These are phyloP conservation scores for Xenopus tropicalis DNA, from an alignment of 2,113 vertebrate species.

Conservation along the genomic window DNA sequence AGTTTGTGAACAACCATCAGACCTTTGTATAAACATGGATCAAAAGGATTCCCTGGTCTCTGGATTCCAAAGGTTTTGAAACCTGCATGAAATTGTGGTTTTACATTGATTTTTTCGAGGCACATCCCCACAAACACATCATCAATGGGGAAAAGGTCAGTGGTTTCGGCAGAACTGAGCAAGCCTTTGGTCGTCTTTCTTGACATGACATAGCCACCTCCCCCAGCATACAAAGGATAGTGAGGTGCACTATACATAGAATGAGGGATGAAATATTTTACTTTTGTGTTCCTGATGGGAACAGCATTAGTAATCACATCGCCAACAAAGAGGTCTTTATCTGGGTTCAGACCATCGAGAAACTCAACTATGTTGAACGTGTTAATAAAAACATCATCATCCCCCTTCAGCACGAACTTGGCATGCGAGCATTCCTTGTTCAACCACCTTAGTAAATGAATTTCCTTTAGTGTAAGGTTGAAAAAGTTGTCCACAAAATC, in stretches of 20 bases:
- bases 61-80: constrained; percentile 73
- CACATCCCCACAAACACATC: constrained; percentile 77
- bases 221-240: constrained; percentile 69
- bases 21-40: constrained; percentile 67
- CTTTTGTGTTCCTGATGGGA: constrained; percentile 65
- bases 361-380: constrained; percentile 68
- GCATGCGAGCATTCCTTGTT: constrained; percentile 51
- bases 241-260: constrained; percentile 60
- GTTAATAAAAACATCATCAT: constrained; percentile 70
- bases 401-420: constrained; percentile 66
- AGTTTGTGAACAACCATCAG: constrained; percentile 70
- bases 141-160: constrained; percentile 69
- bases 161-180: constrained; percentile 47
- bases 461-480: constrained; percentile 74
- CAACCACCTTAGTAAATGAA: constrained; percentile 70
- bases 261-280: constrained; percentile 69
- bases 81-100: constrained; percentile 60
- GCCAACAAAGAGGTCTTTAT: constrained; percentile 64
- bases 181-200: constrained; percentile 56
- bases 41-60: constrained; percentile 59
- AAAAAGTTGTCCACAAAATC: constrained; percentile 72
- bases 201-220: constrained; percentile 71
- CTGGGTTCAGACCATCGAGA: constrained; percentile 55
- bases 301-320: constrained; percentile 63
- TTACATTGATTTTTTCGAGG: constrained; percentile 61